Conservation (phyloP, 2,113 vertebrate genomes). For the Hyla sarda region DNA sequence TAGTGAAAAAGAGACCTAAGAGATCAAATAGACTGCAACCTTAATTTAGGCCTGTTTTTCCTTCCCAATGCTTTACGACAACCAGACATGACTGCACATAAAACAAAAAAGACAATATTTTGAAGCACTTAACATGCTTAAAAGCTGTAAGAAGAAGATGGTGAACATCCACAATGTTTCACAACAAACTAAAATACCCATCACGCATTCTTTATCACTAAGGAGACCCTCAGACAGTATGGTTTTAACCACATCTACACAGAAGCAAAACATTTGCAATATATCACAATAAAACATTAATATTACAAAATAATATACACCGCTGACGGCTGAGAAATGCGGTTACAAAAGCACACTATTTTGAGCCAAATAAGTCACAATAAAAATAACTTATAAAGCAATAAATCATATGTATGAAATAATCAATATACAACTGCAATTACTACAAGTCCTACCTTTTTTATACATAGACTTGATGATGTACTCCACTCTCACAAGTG, state of each 20-base stretch:
- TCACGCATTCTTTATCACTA: neutral
- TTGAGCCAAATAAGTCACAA: neutral
- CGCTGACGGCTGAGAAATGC: neutral
- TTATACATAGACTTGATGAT: slow-evolving; percentile 99
- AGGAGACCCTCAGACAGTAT: neutral
- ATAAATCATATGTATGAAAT: slow-evolving; percentile 64
- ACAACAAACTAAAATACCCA: neutral
- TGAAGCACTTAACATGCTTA: neutral
- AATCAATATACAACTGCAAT: slow-evolving; percentile 63
- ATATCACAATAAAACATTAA: neutral
- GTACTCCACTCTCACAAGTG: slow-evolving; percentile 92
- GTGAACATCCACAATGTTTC: neutral
- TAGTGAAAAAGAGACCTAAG: neutral
- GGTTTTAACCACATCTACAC: neutral
- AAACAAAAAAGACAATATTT: neutral
- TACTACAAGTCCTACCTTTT: slow-evolving; percentile 91
- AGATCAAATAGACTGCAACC: neutral
- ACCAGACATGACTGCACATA: neutral
- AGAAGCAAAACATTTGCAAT: neutral
- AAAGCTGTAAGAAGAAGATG: neutral
- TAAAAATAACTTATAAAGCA: neutral
- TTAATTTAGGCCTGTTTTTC: neutral
- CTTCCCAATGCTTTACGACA: neutral
- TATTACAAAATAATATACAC: neutral
- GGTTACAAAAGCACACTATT: neutral